Conservation (phyloP, 2,113 vertebrate species). For the Carlito syrichta region DNA sequence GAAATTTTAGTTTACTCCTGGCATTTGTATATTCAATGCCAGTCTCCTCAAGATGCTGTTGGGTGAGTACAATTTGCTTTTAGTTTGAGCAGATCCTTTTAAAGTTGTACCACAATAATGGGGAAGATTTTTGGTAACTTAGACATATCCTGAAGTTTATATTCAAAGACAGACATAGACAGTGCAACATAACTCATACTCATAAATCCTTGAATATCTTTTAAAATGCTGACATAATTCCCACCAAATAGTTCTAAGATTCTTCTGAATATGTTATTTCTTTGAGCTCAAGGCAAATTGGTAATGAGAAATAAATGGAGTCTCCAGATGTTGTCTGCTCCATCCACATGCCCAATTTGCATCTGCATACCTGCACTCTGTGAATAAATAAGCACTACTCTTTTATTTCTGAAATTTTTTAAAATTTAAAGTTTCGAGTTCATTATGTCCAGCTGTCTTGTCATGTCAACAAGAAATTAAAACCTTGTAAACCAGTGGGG, state of each 20-base stretch:
- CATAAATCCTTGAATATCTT: conserved; percentile 3
- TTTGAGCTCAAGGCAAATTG: conserved; percentile 21
- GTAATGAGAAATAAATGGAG: conserved; percentile 34
- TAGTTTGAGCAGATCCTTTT: not conserved
- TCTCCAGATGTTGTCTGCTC: conserved; percentile 4
- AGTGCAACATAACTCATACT: conserved; percentile 10
- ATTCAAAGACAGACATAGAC: not conserved
- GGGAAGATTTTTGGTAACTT: not conserved
- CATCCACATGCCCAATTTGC: not conserved
- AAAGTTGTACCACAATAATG: not conserved
- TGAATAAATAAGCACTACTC: not conserved
- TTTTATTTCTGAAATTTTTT: not conserved
- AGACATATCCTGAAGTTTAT: not conserved
- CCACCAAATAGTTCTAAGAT: not conserved
- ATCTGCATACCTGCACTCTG: not conserved
- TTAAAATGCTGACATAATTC: not conserved
- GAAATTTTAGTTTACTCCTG: not conserved
- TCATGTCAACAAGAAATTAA: not conserved
- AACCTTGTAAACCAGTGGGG: not conserved
- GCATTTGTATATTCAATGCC: not conserved
- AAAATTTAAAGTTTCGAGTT: not conserved
- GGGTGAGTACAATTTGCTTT: not conserved
- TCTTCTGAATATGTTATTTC: conserved; percentile 11
- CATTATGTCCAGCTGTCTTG: not conserved
- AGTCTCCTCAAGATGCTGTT: not conserved